Evolutionary conservation across 2,797 vertebrate species (phyloP).

Genomic region (Microctenopoma stevenorrisi): DNA sequence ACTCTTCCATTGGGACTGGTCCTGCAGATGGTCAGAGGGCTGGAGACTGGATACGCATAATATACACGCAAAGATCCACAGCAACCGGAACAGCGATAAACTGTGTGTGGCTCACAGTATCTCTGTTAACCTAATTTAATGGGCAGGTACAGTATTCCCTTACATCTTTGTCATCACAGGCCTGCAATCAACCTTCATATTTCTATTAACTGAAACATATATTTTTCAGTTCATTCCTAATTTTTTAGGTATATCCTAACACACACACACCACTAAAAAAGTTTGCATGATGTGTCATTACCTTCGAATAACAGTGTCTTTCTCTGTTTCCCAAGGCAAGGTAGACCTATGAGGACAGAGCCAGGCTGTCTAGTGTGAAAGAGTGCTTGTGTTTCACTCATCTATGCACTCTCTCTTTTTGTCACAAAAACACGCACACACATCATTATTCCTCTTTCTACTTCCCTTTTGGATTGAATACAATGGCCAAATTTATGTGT

Average conservation of each 20-base stretch:
- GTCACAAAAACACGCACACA: conserved; percentile 17
- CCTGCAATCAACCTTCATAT: no score
- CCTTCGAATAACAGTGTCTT: conserved; percentile 16
- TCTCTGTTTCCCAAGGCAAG: conserved; percentile 32
- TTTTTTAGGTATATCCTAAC: background rate
- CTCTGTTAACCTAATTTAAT: conserved; percentile 7
- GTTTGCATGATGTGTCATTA: conserved; percentile 9
- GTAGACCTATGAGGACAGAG: conserved; percentile 15
- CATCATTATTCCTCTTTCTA: conserved; percentile 27
- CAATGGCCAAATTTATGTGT: conserved; percentile 12
- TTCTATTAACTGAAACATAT: background rate
- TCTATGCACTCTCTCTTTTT: conserved; percentile 13
- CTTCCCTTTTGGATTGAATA: conserved; percentile 30
- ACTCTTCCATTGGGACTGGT: conserved; percentile 60
- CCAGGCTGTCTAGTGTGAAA: conserved; percentile 8
- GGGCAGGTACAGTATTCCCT: background rate
- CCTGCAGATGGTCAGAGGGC: conserved; percentile 74
- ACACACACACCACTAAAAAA: conserved; percentile 6
- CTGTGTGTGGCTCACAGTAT: background rate
- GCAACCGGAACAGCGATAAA: conserved; percentile 48
- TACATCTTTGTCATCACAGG: background rate
- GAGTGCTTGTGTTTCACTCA: conserved; percentile 22
- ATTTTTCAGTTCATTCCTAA: background rate
- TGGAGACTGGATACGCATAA: conserved; percentile 35
- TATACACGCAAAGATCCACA: conserved; percentile 40